A percentile compares a stretch with the other conserved stretches of the same genome.
phyloP scores from a whole-genome alignment of 2,888 invertebrate genomes.

The Noctuana brunneofusca region DNA sequence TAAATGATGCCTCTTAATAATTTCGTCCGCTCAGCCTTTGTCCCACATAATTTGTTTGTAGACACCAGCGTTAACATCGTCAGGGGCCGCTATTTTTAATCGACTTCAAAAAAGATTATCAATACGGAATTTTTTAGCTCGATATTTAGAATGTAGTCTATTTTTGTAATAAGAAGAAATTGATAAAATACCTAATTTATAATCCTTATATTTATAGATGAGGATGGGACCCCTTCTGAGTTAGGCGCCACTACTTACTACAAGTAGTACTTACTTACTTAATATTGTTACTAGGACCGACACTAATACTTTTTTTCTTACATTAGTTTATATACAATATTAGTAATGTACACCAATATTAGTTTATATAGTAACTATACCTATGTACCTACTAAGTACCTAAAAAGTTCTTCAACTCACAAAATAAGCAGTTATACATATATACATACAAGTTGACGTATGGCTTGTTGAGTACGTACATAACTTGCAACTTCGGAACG shows the following conservation, averaged over 20 bases:
- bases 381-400: no score
- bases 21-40: conserved; percentile 21
- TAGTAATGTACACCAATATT: neutral
- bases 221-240: no score
- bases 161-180: no score
- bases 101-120: neutral
- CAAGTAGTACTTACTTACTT: no score
- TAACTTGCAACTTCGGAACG: conserved; percentile 29
- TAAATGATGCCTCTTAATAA: conserved; percentile 27
- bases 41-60: conserved; percentile 26
- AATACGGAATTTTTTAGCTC: neutral
- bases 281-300: no score
- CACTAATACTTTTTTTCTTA: no score
- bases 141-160: neutral
- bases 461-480: neutral
- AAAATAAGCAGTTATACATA: neutral
- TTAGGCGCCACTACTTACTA: no score
- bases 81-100: neutral
- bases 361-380: neutral
- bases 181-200: no score
- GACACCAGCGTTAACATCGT: conserved; percentile 10
- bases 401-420: neutral
- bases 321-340: no score
- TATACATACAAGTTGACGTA: neutral
- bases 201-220: no score